These are phyloP conservation scores for Nannospalax galili DNA, from an alignment of 2,113 vertebrate species.

Conservation along the genomic window DNA sequence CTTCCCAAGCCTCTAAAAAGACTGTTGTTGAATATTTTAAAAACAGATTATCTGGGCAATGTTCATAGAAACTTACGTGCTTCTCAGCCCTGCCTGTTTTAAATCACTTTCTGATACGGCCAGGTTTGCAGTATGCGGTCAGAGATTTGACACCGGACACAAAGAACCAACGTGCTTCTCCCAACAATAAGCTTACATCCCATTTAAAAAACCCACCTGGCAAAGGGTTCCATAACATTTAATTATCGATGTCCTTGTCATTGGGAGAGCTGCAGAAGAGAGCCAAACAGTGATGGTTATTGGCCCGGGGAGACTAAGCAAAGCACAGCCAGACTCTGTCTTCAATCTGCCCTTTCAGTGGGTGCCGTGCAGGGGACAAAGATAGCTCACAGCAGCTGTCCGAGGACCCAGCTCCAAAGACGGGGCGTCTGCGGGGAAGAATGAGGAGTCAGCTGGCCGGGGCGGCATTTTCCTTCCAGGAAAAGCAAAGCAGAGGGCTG, in stretches of 20 bases:
- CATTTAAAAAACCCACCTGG: neutral
- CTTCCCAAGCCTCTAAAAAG: neutral
- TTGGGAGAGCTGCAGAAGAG: neutral
- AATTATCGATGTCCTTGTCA: neutral
- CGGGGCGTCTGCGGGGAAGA: too few species aligned
- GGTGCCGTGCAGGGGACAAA: neutral
- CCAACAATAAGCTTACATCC: neutral
- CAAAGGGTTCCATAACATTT: neutral
- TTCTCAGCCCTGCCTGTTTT: neutral
- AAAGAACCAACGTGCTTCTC: neutral
- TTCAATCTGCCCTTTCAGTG: neutral
- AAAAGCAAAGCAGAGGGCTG: neutral
- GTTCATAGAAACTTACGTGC: neutral
- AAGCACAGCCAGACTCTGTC: too few species aligned
- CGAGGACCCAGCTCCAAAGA: neutral
- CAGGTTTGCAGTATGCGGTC: neutral
- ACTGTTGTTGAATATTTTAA: neutral
- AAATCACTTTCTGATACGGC: neutral
- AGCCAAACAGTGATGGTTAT: neutral
- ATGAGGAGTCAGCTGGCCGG: accelerated
- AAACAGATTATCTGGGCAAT: neutral
- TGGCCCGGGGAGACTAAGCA: neutral
- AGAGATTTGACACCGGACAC: neutral
- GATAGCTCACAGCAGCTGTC: neutral
- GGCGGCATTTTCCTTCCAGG: neutral